phyloP scores from a whole-genome alignment of 1,140 invertebrate genomes.

The Pseudoatta argentina region DNA sequence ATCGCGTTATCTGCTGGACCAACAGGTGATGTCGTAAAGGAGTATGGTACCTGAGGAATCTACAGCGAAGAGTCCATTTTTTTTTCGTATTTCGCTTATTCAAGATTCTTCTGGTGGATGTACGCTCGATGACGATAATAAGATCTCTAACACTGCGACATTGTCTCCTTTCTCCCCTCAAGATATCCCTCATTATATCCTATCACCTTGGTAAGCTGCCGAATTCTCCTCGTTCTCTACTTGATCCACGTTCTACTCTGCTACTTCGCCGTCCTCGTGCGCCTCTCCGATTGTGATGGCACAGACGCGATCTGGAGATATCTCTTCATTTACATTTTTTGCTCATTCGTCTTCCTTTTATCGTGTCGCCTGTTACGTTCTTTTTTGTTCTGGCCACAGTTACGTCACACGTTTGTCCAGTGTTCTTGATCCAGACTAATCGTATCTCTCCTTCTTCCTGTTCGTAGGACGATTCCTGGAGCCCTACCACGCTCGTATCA shows the following conservation, averaged over 20 bases:
- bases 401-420: slow-evolving; percentile 6
- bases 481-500: slow-evolving; percentile 64
- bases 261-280: slow-evolving; percentile 37
- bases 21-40: neutral
- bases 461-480: slow-evolving; percentile 76
- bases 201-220: neutral
- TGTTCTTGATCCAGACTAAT: slow-evolving; percentile 42
- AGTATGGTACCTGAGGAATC: neutral
- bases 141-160: slow-evolving; percentile 39
- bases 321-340: slow-evolving; percentile 7
- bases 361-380: slow-evolving; percentile 11
- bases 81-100: neutral
- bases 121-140: slow-evolving; percentile 25
- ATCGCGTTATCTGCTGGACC: neutral
- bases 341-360: neutral
- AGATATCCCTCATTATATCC: neutral
- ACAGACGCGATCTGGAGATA: neutral
- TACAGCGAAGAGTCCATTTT: slow-evolving; percentile 5
- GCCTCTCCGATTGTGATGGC: slow-evolving; percentile 22
- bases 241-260: neutral
- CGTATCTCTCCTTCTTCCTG: slow-evolving; percentile 74
- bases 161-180: slow-evolving; percentile 33
- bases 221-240: neutral
- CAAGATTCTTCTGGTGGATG: neutral
- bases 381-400: slow-evolving; percentile 46